Evolutionary conservation across 2,113 vertebrate species (phyloP).

Genomic region (Aptenodytes patagonicus): DNA sequence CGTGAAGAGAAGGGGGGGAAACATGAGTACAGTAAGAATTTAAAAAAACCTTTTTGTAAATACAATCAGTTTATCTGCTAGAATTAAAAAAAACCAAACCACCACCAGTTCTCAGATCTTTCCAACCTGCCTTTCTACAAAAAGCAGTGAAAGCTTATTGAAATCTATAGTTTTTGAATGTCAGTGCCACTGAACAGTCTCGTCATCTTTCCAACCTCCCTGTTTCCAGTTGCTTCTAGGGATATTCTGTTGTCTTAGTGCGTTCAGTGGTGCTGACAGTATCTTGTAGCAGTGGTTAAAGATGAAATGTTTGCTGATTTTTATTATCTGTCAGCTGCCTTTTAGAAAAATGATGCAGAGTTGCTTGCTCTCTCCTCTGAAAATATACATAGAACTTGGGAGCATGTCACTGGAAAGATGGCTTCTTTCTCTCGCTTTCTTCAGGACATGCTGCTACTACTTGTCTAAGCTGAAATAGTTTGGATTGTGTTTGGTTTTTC

Average conservation of each 20-base stretch:
- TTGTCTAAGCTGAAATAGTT: not conserved
- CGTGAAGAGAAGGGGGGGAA: not conserved
- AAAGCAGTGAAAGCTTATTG: not conserved
- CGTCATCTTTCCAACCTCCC: not conserved
- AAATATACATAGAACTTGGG: not conserved
- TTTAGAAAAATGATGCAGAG: not conserved
- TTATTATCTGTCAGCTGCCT: not conserved
- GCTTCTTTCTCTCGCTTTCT: not conserved
- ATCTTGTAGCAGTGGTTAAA: not conserved
- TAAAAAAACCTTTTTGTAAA: not conserved
- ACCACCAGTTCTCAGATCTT: not conserved
- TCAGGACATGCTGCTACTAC: not conserved
- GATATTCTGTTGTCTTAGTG: not conserved
- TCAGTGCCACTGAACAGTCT: not conserved
- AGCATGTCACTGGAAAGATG: not conserved
- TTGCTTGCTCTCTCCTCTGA: not conserved
- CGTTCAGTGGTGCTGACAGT: not conserved
- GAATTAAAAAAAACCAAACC: not conserved
- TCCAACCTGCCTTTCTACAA: not conserved
- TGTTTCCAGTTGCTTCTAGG: not conserved
- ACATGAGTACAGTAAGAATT: not conserved
- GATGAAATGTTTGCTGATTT: not conserved
- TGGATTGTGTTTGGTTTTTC: not conserved
- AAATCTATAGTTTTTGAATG: not conserved
- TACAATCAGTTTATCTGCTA: not conserved